Evolutionary conservation across 2,888 invertebrate genomes (phyloP), one percentile per base, ranked within the genome.

Genomic region (Pelosia muscerda): DNA sequence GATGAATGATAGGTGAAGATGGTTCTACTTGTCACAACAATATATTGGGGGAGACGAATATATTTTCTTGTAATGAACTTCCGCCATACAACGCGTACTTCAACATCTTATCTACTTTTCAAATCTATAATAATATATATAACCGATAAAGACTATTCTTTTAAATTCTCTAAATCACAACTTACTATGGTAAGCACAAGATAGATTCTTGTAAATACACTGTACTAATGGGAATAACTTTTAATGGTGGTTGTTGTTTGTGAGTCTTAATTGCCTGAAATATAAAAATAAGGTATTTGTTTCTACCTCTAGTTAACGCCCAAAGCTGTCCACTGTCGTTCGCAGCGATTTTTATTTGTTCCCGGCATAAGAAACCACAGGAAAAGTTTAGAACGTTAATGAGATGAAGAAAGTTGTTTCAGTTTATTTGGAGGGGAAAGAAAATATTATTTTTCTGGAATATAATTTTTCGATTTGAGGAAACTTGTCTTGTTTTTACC

Each of bases 311-410:
- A 67, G 69, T 69, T 72, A 71, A 70, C 69, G 68, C 61, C 60
- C 23, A 62, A 68, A 65, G 62, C 59, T 62, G 69, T 66, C 63
- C 59, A 68, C 61, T 71, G 72, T 76, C 66, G 61, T 54, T 63
- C 60, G 56, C 72, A 76, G 68, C 72, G 65, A 72, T 72, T 79
- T 75, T 79, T 79, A 75, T 78, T 78, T 76, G 74, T 76, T 71
- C 67, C 55, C 56, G 54, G 65, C 58, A 58, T 71, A 63, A 68
- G 67, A 66, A 76, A 77, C 69, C 62, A 65, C 75, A 71, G 68
- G 75, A 77, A 78, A 75, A 72, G 72, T 76, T 75, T 75, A 71
- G 65, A 68, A 79, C 73, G 68, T 68, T 79, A 79, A 79, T 79
- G 79, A 79, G 79, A 77, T 67, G 68, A 65, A 71, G 66, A 68